Evolutionary conservation across 2,113 vertebrate species (phyloP).

Genomic region (Callopanchax toddi): DNA sequence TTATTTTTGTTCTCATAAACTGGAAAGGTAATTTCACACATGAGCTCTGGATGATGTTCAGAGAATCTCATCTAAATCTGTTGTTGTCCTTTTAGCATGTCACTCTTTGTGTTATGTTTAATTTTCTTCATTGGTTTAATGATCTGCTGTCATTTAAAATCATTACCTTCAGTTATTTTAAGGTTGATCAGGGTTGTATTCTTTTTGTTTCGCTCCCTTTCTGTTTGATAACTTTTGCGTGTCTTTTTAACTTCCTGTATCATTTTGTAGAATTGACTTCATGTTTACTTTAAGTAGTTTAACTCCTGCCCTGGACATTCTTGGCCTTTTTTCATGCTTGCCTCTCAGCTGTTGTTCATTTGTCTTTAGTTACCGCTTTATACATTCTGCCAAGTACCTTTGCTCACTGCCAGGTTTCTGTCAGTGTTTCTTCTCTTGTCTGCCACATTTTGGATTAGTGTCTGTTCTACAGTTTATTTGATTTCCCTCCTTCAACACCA

Average conservation of each 20-base stretch:
- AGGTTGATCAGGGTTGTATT: too few relatives aligned
- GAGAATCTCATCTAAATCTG: background rate
- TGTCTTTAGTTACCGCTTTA: background rate
- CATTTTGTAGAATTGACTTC: background rate
- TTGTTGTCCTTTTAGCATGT: too few relatives aligned
- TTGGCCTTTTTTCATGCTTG: background rate
- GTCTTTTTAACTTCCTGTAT: background rate
- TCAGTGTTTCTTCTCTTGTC: background rate
- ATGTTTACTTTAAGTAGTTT: background rate
- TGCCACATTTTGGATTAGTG: background rate
- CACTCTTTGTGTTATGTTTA: background rate
- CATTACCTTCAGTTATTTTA: too few relatives aligned
- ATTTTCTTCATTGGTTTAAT: background rate
- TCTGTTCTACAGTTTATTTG: background rate
- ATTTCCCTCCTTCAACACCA: background rate
- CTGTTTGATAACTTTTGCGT: background rate
- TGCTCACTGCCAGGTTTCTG: background rate
- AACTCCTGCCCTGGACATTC: background rate
- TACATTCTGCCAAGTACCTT: background rate
- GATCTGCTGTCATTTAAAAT: background rate
- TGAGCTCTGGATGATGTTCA: background rate
- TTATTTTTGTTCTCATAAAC: background rate
- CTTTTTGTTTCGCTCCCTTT: too few relatives aligned
- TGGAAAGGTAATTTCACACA: background rate
- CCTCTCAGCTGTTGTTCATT: background rate